Evolutionary conservation across 2,113 vertebrate genomes (phyloP).

Genomic region (Opisthocomus hoazin): DNA sequence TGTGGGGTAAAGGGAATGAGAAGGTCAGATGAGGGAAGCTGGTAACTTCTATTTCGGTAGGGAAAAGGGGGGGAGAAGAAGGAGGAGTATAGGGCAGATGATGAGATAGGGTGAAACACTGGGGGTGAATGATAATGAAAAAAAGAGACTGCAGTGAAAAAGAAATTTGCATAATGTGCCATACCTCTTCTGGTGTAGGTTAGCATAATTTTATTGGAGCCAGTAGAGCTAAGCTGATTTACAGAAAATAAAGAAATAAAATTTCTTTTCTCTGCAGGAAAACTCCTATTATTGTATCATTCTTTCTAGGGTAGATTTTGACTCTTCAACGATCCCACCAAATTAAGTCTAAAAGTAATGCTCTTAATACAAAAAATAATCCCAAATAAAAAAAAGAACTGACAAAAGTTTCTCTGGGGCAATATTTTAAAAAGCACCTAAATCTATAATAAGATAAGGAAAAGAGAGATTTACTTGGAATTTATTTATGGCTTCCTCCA

Average conservation of each 20-base stretch:
- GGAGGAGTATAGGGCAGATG: background rate
- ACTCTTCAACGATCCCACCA: background rate
- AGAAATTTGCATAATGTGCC: background rate
- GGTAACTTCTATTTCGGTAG: background rate
- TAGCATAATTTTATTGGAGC: background rate
- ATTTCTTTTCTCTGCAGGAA: fast-evolving
- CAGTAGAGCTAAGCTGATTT: background rate
- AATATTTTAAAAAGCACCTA: background rate
- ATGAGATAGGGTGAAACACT: background rate
- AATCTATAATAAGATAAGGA: background rate
- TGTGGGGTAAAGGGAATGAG: background rate
- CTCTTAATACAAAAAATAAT: background rate
- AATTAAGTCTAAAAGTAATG: background rate
- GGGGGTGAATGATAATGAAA: background rate
- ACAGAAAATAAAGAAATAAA: background rate
- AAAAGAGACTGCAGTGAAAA: background rate
- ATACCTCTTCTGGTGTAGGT: background rate
- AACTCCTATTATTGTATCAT: background rate
- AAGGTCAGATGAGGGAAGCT: background rate
- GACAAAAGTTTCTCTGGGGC: background rate
- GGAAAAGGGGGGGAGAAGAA: background rate
- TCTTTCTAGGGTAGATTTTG: background rate
- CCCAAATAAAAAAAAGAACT: background rate
- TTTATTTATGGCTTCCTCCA: background rate
- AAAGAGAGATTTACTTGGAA: background rate